Evolutionary conservation across 2,888 invertebrate genomes (phyloP), one percentile per base, ranked within the genome.

Genomic region (Bembecia ichneumoniformis): DNA sequence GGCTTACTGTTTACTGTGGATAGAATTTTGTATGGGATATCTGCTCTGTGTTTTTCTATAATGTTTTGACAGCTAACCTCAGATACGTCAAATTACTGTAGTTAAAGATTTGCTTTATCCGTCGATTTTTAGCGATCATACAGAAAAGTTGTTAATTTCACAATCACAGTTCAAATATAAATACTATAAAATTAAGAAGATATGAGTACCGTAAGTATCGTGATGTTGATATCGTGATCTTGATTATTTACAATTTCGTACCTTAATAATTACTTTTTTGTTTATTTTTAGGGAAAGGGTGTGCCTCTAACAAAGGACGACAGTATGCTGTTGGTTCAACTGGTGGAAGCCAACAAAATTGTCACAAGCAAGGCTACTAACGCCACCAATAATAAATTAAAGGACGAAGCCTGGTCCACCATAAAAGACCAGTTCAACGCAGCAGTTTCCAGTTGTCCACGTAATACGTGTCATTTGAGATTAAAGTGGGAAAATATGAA

Each of bases 401-500:
- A 58, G 50, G 52, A 46, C 3, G 48, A 54, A 17, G 55, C 52
- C 28, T 55, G 58, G 57, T 44, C 11, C 10, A 47, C 36, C 0
- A 47, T 58, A 3, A 43, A 51, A 1, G 43, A 50, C 3, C 3
- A 43, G 7, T 57, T 56, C 43, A 56, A 55, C 49, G 47, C 54
- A n/a, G 28, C 49, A 0, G 43, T 47, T 2, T 11, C 48, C n/a
- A 50, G 47, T 17, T 49, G 43, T 36, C 51, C 45, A 3, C 51
- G 57, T 10, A 54, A 51, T 34, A 20, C 52, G 7, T 20, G 50
- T n/a, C 54, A 58, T 17, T 46, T 58, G 20, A 50, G 51, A 3
- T 44, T 57, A 2, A 57, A 58, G 36, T 57, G 55, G 55, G 58
- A 58, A 13, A 58, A 57, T 46, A 46, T 55, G 13, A 57, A 58